These are phyloP conservation scores for Ametastegia equiseti DNA, from an alignment of 2,888 invertebrate genomes.

Conservation along the genomic window DNA sequence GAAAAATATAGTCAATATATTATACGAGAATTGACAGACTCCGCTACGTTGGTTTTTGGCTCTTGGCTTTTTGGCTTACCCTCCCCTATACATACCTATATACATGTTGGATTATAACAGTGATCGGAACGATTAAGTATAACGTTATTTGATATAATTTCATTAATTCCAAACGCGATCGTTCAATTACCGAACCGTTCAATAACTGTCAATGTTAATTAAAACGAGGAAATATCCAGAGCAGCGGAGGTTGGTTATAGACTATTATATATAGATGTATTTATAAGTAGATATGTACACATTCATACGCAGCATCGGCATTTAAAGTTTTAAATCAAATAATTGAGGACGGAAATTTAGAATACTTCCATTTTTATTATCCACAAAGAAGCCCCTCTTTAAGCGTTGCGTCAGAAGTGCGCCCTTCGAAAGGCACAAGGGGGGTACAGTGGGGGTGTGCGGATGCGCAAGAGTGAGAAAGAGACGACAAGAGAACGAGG, in stretches of 20 bases:
- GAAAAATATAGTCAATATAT: too few species aligned
- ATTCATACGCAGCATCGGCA: too few species aligned
- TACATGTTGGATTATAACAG: neutral
- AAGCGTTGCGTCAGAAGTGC: slow-evolving; percentile 26
- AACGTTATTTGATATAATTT: slow-evolving; percentile 7
- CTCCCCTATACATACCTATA: too few species aligned
- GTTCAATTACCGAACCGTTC: neutral
- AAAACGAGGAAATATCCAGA: neutral
- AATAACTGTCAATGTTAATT: slow-evolving; percentile 15
- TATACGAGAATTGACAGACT: too few species aligned
- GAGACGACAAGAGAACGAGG: slow-evolving; percentile 5
- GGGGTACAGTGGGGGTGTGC: too few species aligned
- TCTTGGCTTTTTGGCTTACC: too few species aligned
- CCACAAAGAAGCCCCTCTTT: slow-evolving; percentile 14
- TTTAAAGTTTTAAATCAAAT: neutral
- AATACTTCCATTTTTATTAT: slow-evolving; percentile 31
- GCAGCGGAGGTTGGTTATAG: neutral
- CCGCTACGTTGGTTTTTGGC: too few species aligned
- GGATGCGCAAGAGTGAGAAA: slow-evolving; percentile 32
- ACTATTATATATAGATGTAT: too few species aligned
- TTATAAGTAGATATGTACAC: too few species aligned
- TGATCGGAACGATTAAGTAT: neutral
- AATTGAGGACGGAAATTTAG: neutral
- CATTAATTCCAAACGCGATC: neutral
- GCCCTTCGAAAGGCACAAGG: too few species aligned